Evolutionary conservation across 2,888 invertebrate species (phyloP).

Genomic region (Cheilosia grossa): DNA sequence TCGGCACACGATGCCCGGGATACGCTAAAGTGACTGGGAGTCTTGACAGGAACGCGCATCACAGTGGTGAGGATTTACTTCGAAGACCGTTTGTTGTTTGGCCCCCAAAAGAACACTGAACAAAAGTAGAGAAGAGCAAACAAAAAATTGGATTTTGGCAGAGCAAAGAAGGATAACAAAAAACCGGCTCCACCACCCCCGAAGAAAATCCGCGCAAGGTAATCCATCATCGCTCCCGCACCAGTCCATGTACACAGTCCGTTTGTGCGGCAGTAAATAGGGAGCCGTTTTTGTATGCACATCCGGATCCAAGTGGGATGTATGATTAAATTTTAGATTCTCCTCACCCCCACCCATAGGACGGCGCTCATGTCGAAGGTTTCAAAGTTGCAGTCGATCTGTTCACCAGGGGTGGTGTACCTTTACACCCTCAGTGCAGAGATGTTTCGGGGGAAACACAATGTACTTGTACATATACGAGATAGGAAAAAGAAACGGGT

Average conservation of each 20-base stretch:
- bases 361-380: constrained; percentile 6
- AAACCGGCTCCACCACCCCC: not conserved
- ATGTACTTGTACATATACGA: constrained; percentile 2
- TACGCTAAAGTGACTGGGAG: constrained; percentile 48
- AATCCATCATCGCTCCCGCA: constrained; percentile 67
- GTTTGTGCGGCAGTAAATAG: constrained; percentile 62
- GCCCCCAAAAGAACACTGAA: constrained; percentile 40
- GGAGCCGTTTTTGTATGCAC: constrained; percentile 29
- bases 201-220: constrained; percentile 52
- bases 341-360: constrained; percentile 31
- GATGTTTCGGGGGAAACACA: constrained; percentile 5
- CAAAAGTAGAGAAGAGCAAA: constrained; percentile 31
- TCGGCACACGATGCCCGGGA: constrained; percentile 18
- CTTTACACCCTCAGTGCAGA: not conserved
- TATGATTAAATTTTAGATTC: constrained; percentile 69
- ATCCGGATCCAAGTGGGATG: constrained; percentile 55
- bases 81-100: constrained; percentile 68
- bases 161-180: constrained; percentile 23
- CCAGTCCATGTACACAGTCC: constrained; percentile 1
- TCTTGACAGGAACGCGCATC: constrained; percentile 56
- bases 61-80: constrained; percentile 48
- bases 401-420: constrained; percentile 16
- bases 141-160: constrained; percentile 48
- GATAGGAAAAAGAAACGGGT: constrained; percentile 38
- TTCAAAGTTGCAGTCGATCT: constrained; percentile 57